A percentile compares a stretch with the other conserved stretches of the same genome.
phyloP scores from a whole-genome alignment of 2,888 invertebrate genomes.

The Brachyptera putata region DNA sequence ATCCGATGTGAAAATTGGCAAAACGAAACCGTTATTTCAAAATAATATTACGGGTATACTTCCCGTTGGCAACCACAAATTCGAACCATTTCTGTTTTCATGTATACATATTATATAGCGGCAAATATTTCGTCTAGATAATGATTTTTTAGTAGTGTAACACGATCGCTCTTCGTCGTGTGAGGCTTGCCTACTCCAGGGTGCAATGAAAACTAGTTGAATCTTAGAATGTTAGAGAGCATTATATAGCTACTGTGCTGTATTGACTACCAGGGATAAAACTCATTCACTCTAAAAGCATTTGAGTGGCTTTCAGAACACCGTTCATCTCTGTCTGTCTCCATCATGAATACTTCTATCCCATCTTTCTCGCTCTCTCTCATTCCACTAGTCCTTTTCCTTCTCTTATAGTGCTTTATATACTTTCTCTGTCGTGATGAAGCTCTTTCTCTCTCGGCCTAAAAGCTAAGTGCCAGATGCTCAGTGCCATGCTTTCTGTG shows the following conservation, averaged over 20 bases:
- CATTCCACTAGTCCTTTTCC: constrained; percentile 2
- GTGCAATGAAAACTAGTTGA: not conserved
- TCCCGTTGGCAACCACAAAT: too few species aligned
- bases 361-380: constrained; percentile 10
- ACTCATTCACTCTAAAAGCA: constrained; percentile 46
- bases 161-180: too few species aligned
- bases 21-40: too few species aligned
- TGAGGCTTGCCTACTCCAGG: too few species aligned
- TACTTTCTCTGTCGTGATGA: constrained; percentile 6
- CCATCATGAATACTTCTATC: constrained; percentile 16
- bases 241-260: constrained; percentile 29
- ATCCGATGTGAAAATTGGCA: too few species aligned
- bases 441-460: constrained; percentile 4
- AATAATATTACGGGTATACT: too few species aligned
- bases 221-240: not conserved
- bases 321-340: constrained; percentile 18
- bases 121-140: too few species aligned
- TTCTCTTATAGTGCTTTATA: constrained; percentile 12
- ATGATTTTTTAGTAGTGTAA: too few species aligned
- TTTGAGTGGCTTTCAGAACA: constrained; percentile 39
- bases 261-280: constrained; percentile 41
- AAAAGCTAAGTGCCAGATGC: constrained; percentile 22
- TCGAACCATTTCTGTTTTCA: too few species aligned
- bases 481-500: constrained; percentile 15
- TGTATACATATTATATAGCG: too few species aligned